phyloP scores from a whole-genome alignment of 2,113 vertebrate species.

The Oncorhynchus tshawytscha region DNA sequence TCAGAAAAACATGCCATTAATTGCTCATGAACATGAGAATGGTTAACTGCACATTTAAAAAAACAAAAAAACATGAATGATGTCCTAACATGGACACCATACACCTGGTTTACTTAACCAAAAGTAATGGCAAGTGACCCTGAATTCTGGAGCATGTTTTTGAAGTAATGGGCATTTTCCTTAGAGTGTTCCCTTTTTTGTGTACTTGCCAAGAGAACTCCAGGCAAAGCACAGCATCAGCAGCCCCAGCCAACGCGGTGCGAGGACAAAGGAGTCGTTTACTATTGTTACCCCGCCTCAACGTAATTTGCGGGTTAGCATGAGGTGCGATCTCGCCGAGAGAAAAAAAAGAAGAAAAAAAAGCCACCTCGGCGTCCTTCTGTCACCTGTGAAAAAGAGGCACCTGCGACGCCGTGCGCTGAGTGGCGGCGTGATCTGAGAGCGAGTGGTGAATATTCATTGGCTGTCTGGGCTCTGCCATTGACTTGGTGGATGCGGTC shows the following conservation, averaged over 20 bases:
- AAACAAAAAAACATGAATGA: not conserved
- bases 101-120: not conserved
- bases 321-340: conserved; percentile 59
- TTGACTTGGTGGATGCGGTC: not conserved
- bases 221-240: conserved; percentile 56
- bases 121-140: not conserved
- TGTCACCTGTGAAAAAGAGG: conserved; percentile 65
- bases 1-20: not conserved
- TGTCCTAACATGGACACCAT: not conserved
- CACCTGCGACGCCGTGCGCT: conserved; percentile 39
- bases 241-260: conserved; percentile 48
- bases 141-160: not conserved
- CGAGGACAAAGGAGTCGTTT: conserved; percentile 66
- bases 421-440: conserved; percentile 15
- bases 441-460: conserved; percentile 33
- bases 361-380: conserved; percentile 57
- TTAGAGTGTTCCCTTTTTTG: conserved; percentile 55
- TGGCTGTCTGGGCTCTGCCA: conserved; percentile 8
- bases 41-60: not conserved
- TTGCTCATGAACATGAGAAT: too few relatives aligned
- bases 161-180: conserved; percentile 45
- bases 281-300: conserved; percentile 62
- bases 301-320: conserved; percentile 71
- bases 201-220: conserved; percentile 48
- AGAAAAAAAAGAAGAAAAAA: conserved; percentile 12